These are phyloP conservation scores for Aplodontia rufa DNA, from an alignment of 2,113 vertebrate species.

Conservation along the genomic window DNA sequence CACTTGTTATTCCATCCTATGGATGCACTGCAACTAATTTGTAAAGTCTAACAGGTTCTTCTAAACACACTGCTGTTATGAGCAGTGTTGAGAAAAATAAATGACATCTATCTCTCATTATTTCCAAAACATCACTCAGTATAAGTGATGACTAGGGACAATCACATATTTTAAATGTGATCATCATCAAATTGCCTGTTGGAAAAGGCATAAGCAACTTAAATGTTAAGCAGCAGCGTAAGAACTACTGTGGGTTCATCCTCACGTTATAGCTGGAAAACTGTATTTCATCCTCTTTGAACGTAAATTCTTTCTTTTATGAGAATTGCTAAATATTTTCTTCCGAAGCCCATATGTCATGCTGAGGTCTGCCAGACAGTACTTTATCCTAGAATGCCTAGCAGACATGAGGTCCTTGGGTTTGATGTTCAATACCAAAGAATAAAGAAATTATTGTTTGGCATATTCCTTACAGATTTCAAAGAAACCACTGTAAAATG, in stretches of 20 bases:
- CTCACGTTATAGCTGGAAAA: background rate
- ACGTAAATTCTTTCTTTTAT: background rate
- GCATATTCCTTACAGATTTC: background rate
- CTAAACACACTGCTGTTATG: background rate
- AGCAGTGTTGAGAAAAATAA: background rate
- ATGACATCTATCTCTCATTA: background rate
- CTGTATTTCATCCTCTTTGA: background rate
- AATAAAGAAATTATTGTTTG: background rate
- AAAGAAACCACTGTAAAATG: background rate
- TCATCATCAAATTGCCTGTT: background rate
- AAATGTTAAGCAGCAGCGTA: background rate
- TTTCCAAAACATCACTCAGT: background rate
- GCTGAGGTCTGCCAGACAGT: background rate
- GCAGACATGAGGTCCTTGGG: no score
- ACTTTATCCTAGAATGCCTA: background rate
- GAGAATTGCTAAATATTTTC: background rate
- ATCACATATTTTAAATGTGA: background rate
- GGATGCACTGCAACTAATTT: background rate
- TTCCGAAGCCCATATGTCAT: background rate
- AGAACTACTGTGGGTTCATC: background rate
- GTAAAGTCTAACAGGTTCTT: background rate
- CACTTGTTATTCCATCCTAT: background rate
- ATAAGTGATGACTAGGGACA: background rate
- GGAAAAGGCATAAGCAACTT: background rate
- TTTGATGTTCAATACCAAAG: no score